Evolutionary conservation across 2,113 vertebrate species (phyloP).

Genomic region (Xyrauchen texanus): DNA sequence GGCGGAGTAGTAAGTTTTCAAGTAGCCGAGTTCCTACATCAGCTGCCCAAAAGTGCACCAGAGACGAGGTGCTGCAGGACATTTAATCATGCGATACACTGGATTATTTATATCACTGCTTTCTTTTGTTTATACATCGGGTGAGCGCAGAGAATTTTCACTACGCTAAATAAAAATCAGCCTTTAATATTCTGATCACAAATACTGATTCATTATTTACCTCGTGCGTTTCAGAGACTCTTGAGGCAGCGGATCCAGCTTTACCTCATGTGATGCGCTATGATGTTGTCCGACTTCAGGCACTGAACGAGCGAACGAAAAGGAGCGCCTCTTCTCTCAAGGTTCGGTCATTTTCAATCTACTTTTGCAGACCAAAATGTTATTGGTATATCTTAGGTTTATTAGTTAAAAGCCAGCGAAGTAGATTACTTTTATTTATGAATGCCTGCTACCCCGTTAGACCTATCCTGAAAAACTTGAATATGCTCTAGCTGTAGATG

Average conservation of each 20-base stretch:
- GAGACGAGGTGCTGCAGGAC: slow-evolving; percentile 46
- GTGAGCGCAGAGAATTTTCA: slow-evolving; percentile 54
- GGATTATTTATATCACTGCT: slow-evolving; percentile 59
- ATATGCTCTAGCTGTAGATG: slow-evolving; percentile 69
- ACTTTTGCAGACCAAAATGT: not conserved
- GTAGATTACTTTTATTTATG: not conserved
- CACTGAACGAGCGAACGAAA: slow-evolving; percentile 64
- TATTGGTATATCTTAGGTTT: not conserved
- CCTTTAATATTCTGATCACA: not conserved
- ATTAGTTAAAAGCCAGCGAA: not conserved
- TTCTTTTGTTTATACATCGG: slow-evolving; percentile 64
- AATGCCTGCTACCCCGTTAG: slow-evolving; percentile 49
- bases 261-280: slow-evolving; percentile 77
- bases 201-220: not conserved
- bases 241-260: slow-evolving; percentile 41
- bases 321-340: slow-evolving; percentile 58
- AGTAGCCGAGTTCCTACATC: slow-evolving; percentile 55
- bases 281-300: slow-evolving; percentile 71
- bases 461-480: slow-evolving; percentile 68
- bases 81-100: slow-evolving; percentile 76
- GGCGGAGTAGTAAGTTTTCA: slow-evolving; percentile 27
- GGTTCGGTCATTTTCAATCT: slow-evolving; percentile 46
- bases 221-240: slow-evolving; percentile 10
- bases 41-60: slow-evolving; percentile 23
- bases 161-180: no score